A percentile compares a stretch with the other conserved stretches of the same genome.
Evolutionary conservation across 2,113 vertebrate genomes (phyloP).

Genomic region (Excalfactoria chinensis): DNA sequence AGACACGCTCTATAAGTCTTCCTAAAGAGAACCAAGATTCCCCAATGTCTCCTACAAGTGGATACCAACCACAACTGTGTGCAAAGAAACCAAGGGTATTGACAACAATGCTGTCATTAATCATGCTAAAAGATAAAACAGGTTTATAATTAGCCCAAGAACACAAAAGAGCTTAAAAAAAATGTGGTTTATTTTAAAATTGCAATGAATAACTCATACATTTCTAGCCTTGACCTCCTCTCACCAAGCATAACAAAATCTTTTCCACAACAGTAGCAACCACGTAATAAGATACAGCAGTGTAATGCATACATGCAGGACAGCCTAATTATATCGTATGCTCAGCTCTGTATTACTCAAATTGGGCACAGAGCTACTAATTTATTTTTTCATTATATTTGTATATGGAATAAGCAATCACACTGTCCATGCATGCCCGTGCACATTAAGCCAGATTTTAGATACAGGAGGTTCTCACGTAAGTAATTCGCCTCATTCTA

Average conservation of each 20-base stretch:
- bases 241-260: background rate
- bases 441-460: conserved; percentile 29
- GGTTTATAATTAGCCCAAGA: background rate
- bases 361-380: background rate
- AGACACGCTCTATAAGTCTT: background rate
- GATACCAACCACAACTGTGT: background rate
- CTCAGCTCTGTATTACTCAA: background rate
- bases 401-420: conserved; percentile 32
- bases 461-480: conserved; percentile 25
- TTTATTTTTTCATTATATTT: conserved; percentile 32
- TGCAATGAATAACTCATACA: background rate
- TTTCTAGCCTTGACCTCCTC: background rate
- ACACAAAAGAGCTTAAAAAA: background rate
- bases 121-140: background rate
- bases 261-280: background rate
- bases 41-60: background rate
- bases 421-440: conserved; percentile 9
- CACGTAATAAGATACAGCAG: accelerated
- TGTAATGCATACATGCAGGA: background rate
- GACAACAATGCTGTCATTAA: background rate
- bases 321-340: background rate
- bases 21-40: background rate
- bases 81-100: background rate
- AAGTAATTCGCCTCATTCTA: conserved; percentile 8
- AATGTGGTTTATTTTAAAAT: background rate